These are phyloP conservation scores for Tachysurus fulvidraco DNA, from an alignment of 2,113 vertebrate genomes.

Conservation along the genomic window DNA sequence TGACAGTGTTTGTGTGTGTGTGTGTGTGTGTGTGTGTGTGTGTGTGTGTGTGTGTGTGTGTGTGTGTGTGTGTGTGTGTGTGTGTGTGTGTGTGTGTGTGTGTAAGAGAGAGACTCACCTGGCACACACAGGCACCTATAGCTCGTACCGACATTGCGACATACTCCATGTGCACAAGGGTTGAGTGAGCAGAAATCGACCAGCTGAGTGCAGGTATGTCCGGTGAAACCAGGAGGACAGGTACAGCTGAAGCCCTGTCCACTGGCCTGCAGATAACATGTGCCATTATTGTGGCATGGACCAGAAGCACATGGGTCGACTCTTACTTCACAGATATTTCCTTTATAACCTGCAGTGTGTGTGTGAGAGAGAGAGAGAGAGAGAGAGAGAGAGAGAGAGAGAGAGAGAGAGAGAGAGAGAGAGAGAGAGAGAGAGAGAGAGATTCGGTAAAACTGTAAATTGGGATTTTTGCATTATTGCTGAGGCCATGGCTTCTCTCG, in stretches of 20 bases:
- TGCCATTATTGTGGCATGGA: conserved; percentile 93
- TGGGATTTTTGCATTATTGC: conserved; percentile 26
- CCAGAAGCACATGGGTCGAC: conserved; percentile 85
- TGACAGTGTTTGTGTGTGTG: conserved; percentile 7
- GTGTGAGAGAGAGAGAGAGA: conserved; percentile 1
- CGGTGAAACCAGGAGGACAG: conserved; percentile 90
- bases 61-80: conserved; percentile 18
- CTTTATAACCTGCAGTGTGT: conserved; percentile 79
- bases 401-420: background rate
- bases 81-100: conserved; percentile 3
- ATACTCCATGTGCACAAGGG: conserved; percentile 92
- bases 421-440: conserved; percentile 6
- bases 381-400: background rate
- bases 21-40: conserved; percentile 18
- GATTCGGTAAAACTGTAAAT: background rate
- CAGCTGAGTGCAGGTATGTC: conserved; percentile 85
- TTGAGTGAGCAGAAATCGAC: conserved; percentile 96
- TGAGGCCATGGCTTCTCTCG: conserved; percentile 11
- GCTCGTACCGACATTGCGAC: conserved; percentile 91
- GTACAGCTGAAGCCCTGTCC: conserved; percentile 82
- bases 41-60: conserved; percentile 18
- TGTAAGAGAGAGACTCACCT: conserved; percentile 70
- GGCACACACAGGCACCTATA: conserved; percentile 96
- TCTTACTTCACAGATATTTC: conserved; percentile 84
- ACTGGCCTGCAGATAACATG: conserved; percentile 78